phyloP scores from a whole-genome alignment of 2,113 vertebrate genomes.

The Sceloporus undulatus region DNA sequence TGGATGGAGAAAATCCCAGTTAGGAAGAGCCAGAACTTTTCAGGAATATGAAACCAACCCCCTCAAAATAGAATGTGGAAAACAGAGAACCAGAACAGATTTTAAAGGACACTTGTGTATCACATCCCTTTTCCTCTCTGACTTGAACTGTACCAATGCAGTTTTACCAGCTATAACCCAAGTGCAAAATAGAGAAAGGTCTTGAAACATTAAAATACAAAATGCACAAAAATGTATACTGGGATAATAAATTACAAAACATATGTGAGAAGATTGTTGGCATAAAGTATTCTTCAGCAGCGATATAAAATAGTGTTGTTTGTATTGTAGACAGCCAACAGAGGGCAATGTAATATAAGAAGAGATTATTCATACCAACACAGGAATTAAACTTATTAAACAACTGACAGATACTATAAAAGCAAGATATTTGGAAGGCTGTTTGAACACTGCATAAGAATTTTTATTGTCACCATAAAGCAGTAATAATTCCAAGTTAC shows the following conservation, averaged over 20 bases:
- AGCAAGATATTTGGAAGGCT: slow-evolving; percentile 4
- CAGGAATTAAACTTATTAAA: neutral
- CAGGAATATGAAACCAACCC: neutral
- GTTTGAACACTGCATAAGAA: neutral
- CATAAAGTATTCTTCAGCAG: neutral
- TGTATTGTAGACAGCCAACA: slow-evolving; percentile 2
- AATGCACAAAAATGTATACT: neutral
- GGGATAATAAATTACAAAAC: neutral
- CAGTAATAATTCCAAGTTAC: neutral
- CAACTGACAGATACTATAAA: slow-evolving; percentile 11
- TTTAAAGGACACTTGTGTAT: neutral
- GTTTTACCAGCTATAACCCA: neutral
- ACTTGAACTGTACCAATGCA: neutral
- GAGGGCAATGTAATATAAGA: slow-evolving; percentile 19
- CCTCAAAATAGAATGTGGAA: neutral
- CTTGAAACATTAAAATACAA: neutral
- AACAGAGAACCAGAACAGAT: neutral
- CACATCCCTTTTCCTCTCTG: neutral
- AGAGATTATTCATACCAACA: neutral
- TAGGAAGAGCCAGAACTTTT: neutral
- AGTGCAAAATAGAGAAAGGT: neutral
- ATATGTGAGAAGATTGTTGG: neutral
- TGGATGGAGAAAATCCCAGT: neutral
- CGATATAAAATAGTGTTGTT: neutral
- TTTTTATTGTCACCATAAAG: neutral